Evolutionary conservation across 2,797 vertebrate genomes (phyloP).

Genomic region (Catamblyrhynchus diadema): DNA sequence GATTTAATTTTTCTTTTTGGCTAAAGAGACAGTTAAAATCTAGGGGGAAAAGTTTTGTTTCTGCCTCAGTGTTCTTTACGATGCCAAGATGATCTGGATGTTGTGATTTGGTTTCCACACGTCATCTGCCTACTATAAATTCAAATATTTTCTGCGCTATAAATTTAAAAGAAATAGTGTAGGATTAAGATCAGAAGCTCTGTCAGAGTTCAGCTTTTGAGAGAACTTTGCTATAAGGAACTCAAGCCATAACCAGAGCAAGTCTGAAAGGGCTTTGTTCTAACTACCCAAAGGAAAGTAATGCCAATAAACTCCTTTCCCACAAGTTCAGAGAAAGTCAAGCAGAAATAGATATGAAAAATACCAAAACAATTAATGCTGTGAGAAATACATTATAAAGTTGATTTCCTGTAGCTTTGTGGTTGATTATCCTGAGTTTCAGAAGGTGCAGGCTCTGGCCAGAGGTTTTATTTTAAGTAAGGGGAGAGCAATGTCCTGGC

Average conservation of each 20-base stretch:
- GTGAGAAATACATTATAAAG: neutral
- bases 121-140: neutral
- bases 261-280: neutral
- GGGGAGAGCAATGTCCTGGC: fast-evolving
- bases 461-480: neutral
- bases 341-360: neutral
- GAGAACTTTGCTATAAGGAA: neutral
- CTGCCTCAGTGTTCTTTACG: neutral
- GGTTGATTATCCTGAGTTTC: neutral
- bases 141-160: neutral
- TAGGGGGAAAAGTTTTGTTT: neutral
- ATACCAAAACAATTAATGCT: neutral
- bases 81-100: neutral
- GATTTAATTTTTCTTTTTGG: neutral
- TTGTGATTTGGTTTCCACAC: neutral
- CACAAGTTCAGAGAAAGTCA: neutral
- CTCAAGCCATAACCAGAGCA: neutral
- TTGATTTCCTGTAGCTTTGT: neutral
- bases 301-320: neutral
- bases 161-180: neutral
- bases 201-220: neutral
- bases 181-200: neutral
- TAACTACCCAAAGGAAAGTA: neutral
- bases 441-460: neutral
- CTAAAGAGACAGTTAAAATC: neutral